Base-by-base conservation (phyloP, 1,140 invertebrate species). In the Bombus huntii region DNA sequence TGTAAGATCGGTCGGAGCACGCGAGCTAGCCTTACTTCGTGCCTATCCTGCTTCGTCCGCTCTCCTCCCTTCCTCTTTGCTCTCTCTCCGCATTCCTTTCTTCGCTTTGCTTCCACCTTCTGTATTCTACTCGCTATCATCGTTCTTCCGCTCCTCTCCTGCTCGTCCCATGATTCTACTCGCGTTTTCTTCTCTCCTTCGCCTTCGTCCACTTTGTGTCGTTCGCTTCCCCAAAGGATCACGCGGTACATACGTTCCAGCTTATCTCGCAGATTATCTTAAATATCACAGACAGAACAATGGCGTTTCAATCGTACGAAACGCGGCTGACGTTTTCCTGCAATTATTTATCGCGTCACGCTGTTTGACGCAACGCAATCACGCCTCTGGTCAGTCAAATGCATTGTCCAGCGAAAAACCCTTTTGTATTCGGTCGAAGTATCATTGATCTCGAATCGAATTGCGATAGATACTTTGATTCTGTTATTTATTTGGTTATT, bases 271-370 rank as follows among this genome's bases (percentile, higher is more conserved):
- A 22, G 18, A 5, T 81, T 85, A 85, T 85, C 84, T 81, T 81
- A 81, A 85, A 85, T 81, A 85, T 85, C 84, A 37, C 59, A 18
- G 70, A 75, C 84, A 81, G 79, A 81, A 81, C 84, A 81, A 81
- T 81, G 78, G 71, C 57, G 12, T 73, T 85, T 85, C 71, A 85
- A 81, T 81, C 78, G 84, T 25, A 22, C 71, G 78, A 42, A 75
- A 81, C 78, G 59, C 70, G 39, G 73, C 71, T 25, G 70, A 74
- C 71, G 78, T 44, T 81, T 85, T 31, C 78, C 10, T 42, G 68
- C 39, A 72, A 73, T 79, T 79, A 85, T 80, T 85, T 80, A 85
- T 80, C 77, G 77, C 77, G 68, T 73, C 57, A 59, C 77, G 76
- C 39, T 22, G 76, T 44, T 65, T n/a, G 76, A 85, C 75, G 68